Base-by-base conservation (phyloP, 1,140 invertebrate genomes). In the Hestina assimilis region DNA sequence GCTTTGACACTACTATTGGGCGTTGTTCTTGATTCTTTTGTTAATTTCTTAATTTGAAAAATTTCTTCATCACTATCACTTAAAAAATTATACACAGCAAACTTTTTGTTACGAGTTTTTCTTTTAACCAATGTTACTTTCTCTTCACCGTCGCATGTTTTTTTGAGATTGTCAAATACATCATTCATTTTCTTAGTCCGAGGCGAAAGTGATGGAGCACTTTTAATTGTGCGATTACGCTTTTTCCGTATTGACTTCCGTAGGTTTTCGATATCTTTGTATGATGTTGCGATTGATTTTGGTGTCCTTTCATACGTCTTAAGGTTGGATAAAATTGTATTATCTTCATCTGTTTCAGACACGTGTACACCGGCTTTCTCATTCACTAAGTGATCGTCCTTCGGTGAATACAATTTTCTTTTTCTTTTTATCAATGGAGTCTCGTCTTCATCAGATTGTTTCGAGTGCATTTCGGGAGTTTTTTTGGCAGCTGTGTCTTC, bases 401-500 rank as follows among this genome's bases (percentile, higher is more conserved):
- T 80, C 0, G 74, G 77, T 2, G 83, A 86, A 51, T 82, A 86
- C 12, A 86, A 56, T 55, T 81, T 86, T 14, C 83, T 75, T 63
- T 77, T 83, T 41, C 70, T 69, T 38, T 61, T 70, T n/a, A 59
- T 47, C 14, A 69, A 8, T 2, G 72, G 67, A 6, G 57, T 66
- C 45, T 66, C 41, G 14, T 28, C 15, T n/a, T 55, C 29, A 40
- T 14, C 8, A 8, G 24, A 2, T 15, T 15, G 23, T 14, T 51
- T 40, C 21, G 17, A n/a, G n/a, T n/a, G 9, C 4, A 19, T 8
- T 17, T 54, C 41, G 0, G 48, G 28, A 3, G 28, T 64, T 57
- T 58, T 51, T 51, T 45, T 51, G 6, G 35, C 19, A 54, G 11
- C 23, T 14, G 11, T 15, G 1, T 62, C 42, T 28, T 70, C 54